These are phyloP conservation scores for Datnioides undecimradiatus DNA, from an alignment of 2,113 vertebrate species.

Conservation along the genomic window DNA sequence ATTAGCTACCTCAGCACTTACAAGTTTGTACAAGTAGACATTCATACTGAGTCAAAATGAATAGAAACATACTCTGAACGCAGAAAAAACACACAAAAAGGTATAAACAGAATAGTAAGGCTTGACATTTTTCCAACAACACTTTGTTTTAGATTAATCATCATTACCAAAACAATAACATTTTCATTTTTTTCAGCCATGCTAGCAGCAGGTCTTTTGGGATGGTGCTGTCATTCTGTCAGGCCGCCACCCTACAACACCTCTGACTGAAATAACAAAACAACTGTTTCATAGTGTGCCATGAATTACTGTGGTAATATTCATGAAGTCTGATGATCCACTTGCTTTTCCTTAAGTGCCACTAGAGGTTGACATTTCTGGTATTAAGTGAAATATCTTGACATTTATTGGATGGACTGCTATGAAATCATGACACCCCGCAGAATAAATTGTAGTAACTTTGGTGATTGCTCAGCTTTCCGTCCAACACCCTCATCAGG, in stretches of 20 bases:
- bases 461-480: no score
- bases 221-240: neutral
- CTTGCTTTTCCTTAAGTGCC: neutral
- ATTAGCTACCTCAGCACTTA: neutral
- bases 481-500: no score
- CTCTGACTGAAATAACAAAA: neutral
- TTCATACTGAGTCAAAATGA: neutral
- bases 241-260: neutral
- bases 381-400: no score
- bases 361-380: neutral
- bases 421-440: no score
- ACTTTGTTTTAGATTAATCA: neutral
- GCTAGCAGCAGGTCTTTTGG: neutral
- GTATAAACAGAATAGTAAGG: neutral
- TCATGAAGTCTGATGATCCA: no score
- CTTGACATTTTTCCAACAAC: neutral
- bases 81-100: neutral
- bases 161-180: neutral
- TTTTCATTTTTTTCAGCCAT: neutral
- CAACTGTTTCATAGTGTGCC: neutral
- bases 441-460: no score
- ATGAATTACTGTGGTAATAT: neutral
- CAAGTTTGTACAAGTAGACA: conserved; percentile 7
- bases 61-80: neutral
- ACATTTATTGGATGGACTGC: no score